Conservation (phyloP, 1,140 invertebrate species). For the Globodera ellingtonae region DNA sequence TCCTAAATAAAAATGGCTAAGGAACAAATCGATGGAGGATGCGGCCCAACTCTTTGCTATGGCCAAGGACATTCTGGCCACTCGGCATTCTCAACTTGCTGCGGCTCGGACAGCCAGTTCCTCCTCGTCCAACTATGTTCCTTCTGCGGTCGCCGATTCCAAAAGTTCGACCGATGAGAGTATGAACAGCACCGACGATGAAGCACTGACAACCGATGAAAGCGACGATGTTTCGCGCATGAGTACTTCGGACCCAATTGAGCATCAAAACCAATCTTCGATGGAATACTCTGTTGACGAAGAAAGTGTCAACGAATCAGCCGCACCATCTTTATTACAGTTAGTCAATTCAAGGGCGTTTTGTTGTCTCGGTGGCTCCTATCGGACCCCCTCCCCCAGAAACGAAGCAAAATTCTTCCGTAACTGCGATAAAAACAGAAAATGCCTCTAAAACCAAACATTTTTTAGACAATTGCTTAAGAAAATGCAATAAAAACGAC, state of each 20-base stretch:
- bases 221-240: constrained; percentile 24
- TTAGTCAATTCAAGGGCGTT: background rate
- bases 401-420: no score
- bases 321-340: background rate
- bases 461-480: no score
- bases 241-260: constrained; percentile 25
- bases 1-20: constrained; percentile 13
- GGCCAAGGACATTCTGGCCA: constrained; percentile 10
- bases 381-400: no score
- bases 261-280: constrained; percentile 7
- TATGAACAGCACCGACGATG: constrained; percentile 1
- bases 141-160: constrained; percentile 5
- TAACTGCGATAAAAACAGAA: no score
- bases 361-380: background rate
- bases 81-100: background rate
- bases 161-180: constrained; percentile 11
- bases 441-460: no score
- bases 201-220: constrained; percentile 10
- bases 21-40: constrained; percentile 38
- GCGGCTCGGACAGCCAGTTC: background rate
- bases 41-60: constrained; percentile 31
- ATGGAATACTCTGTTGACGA: constrained; percentile 14
- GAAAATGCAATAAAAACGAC: no score
- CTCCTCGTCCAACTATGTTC: constrained; percentile 3
- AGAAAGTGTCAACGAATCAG: background rate